Base-by-base conservation (phyloP, 2,113 vertebrate genomes). In the Siniperca chuatsi region DNA sequence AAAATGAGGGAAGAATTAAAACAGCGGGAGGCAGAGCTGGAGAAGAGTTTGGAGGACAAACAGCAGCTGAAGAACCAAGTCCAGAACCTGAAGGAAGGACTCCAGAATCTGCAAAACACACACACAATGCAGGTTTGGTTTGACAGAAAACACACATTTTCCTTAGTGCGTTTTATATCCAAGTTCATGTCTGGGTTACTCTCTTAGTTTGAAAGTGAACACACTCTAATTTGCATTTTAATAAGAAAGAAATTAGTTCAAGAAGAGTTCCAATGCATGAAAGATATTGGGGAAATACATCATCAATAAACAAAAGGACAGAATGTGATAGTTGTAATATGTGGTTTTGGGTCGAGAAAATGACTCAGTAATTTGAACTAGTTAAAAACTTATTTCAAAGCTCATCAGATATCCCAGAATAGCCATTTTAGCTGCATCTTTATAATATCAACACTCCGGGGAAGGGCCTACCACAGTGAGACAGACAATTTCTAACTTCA, bases 1-100 rank as follows among this genome's bases (percentile, higher is more conserved):
- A 97, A 97, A 93, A 96, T 98, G 84, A 97, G 98, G 82, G 97
- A 99, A 6, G 97, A 99, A 58, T 96, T 97, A 89, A 98, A 98
- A 81, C 96, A 95, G 90, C 96, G 96, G 87, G 97, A 98, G 85
- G 90, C 90, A 3, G 98, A 99, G 89, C 92, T 99, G 78, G 97
- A 98, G 91, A 98, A 97, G 94, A 94, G 96, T 86, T 90, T 92
- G 70, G 97, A 99, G 79, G 97, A 98, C 66, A 98, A 98, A 87
- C 91, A 96, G n/a, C 97, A 98, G 90, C 92, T 98, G 86, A 97
- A 97, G 87, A 93, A 87, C 2, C 95, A 97, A 79, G 94, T 99
- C 54, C 97, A 97, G 92, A 97, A 86, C 65, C 95, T 99, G 80
- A 98, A 97, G 90, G 97, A 98, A 84, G 96, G 96, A 93, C 96